A percentile compares a stretch with the other conserved stretches of the same genome.
These are phyloP conservation scores for Leptonema lineaticorne DNA, from an alignment of 1,140 invertebrate species.

Conservation along the genomic window DNA sequence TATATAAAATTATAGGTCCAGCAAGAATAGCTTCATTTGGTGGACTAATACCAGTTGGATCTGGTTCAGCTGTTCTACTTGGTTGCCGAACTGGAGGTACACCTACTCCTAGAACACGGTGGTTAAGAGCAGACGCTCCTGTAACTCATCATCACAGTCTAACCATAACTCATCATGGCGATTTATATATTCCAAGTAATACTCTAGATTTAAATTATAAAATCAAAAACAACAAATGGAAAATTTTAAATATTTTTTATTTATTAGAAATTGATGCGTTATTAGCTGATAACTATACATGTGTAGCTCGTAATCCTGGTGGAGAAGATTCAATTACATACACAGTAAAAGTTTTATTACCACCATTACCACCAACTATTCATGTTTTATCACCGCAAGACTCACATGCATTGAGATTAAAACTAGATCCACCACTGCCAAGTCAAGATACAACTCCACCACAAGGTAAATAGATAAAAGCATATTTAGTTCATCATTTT, in stretches of 20 bases:
- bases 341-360: constrained; percentile 67
- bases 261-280: constrained; percentile 57
- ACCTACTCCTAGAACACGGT: constrained; percentile 67
- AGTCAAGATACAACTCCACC: constrained; percentile 23
- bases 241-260: background rate
- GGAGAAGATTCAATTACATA: constrained; percentile 74
- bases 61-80: constrained; percentile 63
- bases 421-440: constrained; percentile 14
- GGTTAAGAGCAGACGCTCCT: constrained; percentile 65
- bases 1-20: constrained; percentile 55
- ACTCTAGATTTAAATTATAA: too few species aligned
- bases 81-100: constrained; percentile 69
- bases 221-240: background rate
- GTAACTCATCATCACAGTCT: constrained; percentile 68
- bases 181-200: constrained; percentile 67
- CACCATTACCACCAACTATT: constrained; percentile 54
- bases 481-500: constrained; percentile 32
- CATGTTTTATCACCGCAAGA: constrained; percentile 15
- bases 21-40: constrained; percentile 74
- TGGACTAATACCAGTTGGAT: constrained; percentile 63
- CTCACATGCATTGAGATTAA: constrained; percentile 15
- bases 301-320: constrained; percentile 71
- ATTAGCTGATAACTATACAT: constrained; percentile 74
- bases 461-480: constrained; percentile 18
- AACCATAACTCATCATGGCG: constrained; percentile 66